Evolutionary conservation across 2,888 invertebrate species (phyloP).

Genomic region (Leptopilina myrica): DNA sequence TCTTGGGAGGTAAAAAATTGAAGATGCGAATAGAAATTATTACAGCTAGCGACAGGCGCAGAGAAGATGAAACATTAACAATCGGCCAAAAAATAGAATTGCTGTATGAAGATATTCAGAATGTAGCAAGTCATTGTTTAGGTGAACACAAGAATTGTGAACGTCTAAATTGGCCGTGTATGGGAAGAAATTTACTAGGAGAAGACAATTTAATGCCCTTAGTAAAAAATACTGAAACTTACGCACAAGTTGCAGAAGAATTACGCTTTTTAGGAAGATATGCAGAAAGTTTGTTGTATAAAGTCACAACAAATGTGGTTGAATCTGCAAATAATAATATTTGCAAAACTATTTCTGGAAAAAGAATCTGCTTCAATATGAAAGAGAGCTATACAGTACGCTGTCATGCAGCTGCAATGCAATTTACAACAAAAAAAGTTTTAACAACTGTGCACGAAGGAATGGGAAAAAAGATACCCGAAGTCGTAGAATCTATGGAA

Average conservation of each 20-base stretch:
- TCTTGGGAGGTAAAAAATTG: not conserved
- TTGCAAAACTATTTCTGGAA: not conserved
- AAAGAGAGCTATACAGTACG: not conserved
- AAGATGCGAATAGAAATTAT: not conserved
- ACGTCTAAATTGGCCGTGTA: no score
- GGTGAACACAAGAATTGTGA: not conserved
- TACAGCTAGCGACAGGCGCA: not conserved
- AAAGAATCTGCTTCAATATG: not conserved
- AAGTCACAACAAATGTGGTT: no score
- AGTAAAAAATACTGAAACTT: no score
- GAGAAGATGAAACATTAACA: no score
- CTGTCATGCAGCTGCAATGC: not conserved
- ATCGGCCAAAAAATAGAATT: no score
- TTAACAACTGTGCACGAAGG: not conserved
- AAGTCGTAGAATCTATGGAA: not conserved
- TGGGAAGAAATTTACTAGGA: no score
- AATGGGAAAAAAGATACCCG: not conserved
- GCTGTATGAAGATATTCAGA: not conserved
- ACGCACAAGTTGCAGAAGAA: no score
- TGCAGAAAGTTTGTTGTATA: no score
- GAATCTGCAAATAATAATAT: not conserved
- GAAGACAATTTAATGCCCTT: no score
- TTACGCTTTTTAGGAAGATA: not conserved
- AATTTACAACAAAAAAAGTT: not conserved
- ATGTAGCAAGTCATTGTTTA: not conserved